phyloP scores from a whole-genome alignment of 2,113 vertebrate species.

The Addax nasomaculatus region DNA sequence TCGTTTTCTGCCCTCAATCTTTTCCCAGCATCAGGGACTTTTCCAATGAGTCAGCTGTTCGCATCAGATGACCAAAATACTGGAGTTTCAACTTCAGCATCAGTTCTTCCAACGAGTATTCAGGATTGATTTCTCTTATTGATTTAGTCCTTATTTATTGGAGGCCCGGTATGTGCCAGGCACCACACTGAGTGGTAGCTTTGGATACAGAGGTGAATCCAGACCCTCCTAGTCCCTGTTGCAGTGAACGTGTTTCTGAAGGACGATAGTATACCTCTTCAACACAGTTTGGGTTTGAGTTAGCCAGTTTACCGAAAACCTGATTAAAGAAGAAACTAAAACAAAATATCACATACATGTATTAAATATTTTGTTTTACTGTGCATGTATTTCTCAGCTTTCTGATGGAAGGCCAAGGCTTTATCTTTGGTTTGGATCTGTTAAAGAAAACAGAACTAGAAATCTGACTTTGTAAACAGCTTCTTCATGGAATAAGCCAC shows the following conservation, averaged over 20 bases:
- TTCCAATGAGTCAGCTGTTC: not conserved
- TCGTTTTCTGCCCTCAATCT: not conserved
- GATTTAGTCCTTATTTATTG: not conserved
- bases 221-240: not conserved
- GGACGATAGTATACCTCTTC: not conserved
- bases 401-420: not conserved
- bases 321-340: not conserved
- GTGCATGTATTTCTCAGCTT: not conserved
- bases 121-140: not conserved
- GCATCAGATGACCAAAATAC: not conserved
- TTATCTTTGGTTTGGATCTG: not conserved
- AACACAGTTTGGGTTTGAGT: not conserved
- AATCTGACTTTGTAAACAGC: not conserved
- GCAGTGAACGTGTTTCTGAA: not conserved
- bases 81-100: not conserved
- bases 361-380: not conserved
- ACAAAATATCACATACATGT: not conserved
- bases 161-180: not conserved
- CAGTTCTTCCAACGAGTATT: not conserved
- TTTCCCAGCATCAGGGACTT: not conserved
- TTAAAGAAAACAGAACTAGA: not conserved
- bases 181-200: not conserved
- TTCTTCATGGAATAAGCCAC: not conserved
- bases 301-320: not conserved
- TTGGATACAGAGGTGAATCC: not conserved